Percentiles rank a stretch among this genome's conserved stretches.
phyloP scores from a whole-genome alignment of 2,113 vertebrate genomes.

The Microcebus murinus region DNA sequence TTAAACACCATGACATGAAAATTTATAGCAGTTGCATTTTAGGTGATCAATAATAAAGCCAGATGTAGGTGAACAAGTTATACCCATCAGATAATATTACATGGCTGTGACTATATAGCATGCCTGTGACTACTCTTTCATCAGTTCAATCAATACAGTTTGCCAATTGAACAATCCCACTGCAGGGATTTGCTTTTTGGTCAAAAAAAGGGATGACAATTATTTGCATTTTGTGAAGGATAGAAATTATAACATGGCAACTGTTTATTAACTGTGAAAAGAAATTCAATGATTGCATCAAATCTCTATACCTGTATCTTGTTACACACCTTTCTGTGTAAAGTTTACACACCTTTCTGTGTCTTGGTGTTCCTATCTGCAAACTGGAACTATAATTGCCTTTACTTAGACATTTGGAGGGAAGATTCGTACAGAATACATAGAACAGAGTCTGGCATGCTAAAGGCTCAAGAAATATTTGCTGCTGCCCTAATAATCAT shows the following conservation, averaged over 20 bases:
- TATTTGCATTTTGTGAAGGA: neutral
- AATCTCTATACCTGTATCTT: neutral
- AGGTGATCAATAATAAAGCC: neutral
- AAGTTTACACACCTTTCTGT: neutral
- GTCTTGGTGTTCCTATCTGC: neutral
- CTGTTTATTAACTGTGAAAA: neutral
- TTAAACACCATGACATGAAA: neutral
- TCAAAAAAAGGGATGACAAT: neutral
- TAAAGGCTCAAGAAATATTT: neutral
- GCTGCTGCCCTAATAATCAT: neutral
- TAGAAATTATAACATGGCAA: neutral
- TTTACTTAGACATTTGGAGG: neutral
- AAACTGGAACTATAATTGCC: neutral
- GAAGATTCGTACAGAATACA: neutral
- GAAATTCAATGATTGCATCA: neutral
- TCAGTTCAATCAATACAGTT: neutral
- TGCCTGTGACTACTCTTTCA: neutral
- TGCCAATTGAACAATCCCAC: neutral
- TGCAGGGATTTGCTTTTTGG: neutral
- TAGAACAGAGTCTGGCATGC: neutral
- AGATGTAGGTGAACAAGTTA: neutral
- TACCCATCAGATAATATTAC: neutral
- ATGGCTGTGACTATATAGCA: neutral
- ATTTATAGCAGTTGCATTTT: neutral
- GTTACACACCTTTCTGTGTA: neutral